These are phyloP conservation scores for Podarcis siculus DNA, from an alignment of 2,797 vertebrate genomes.

Conservation along the genomic window DNA sequence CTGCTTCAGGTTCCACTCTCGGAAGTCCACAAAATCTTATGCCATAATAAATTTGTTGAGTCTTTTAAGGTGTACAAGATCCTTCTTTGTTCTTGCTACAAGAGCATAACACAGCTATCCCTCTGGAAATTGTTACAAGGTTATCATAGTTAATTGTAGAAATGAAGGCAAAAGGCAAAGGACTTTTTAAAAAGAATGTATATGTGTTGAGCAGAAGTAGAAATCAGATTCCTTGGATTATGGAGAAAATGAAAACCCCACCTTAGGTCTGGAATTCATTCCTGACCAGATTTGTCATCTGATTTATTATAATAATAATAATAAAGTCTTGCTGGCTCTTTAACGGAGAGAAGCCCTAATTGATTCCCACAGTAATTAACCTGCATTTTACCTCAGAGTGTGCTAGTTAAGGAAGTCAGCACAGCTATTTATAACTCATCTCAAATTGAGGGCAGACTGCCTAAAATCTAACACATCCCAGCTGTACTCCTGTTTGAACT, in stretches of 20 bases:
- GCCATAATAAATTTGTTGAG: no score
- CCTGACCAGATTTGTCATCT: constrained; percentile 67
- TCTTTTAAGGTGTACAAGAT: no score
- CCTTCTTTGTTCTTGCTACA: no score
- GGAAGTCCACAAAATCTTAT: no score
- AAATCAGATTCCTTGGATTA: constrained; percentile 14
- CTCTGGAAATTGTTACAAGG: no score
- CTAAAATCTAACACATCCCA: constrained; percentile 98
- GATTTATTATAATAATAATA: constrained; percentile 70
- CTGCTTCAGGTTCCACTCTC: no score
- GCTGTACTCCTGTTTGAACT: constrained; percentile 97
- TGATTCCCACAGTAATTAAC: constrained; percentile 97
- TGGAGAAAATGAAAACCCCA: constrained; percentile 21
- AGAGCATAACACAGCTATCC: no score
- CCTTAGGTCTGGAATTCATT: constrained; percentile 57
- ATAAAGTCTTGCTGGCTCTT: constrained; percentile 79
- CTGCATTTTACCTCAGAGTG: constrained; percentile 90
- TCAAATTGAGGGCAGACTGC: constrained; percentile 96
- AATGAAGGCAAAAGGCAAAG: background rate
- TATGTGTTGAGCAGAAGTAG: background rate
- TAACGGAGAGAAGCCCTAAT: constrained; percentile 84
- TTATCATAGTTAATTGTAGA: constrained; percentile 25
- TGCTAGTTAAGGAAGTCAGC: constrained; percentile 91
- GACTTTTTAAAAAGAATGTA: constrained; percentile 18
- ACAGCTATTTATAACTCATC: constrained; percentile 96